Percentiles rank a stretch among this genome's conserved stretches.
Conservation (phyloP, 1,140 invertebrate species). For the Laupala kohalensis region DNA sequence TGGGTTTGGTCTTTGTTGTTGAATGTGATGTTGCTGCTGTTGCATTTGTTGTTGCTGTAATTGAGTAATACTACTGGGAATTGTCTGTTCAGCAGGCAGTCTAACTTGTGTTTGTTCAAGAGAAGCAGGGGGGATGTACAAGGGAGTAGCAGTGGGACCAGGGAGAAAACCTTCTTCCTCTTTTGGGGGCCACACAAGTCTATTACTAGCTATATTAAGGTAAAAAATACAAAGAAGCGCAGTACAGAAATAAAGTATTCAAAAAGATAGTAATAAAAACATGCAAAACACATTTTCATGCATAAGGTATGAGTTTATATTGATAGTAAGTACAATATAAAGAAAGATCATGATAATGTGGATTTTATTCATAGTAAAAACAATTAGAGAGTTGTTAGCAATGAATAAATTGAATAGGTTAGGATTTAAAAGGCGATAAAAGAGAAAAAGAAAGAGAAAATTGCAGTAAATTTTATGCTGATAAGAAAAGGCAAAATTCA, state of each 20-base stretch:
- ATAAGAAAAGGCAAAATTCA: conserved; percentile 4
- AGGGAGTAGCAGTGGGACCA: conserved; percentile 12
- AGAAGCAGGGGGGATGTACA: conserved; percentile 12
- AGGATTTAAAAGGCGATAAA: not conserved
- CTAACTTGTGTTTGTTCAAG: not conserved
- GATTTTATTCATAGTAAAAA: too few relatives aligned
- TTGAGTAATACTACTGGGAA: not conserved
- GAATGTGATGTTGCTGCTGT: not conserved
- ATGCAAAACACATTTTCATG: conserved; percentile 1
- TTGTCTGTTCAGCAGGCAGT: not conserved
- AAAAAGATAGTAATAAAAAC: conserved; percentile 1
- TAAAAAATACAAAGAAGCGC: not conserved
- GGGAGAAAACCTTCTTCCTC: conserved; percentile 15
- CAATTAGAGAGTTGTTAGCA: not conserved
- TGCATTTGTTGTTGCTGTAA: not conserved
- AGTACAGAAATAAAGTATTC: not conserved
- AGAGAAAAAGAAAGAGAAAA: conserved; percentile 3
- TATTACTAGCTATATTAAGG: conserved; percentile 7
- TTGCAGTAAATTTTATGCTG: conserved; percentile 2
- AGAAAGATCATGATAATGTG: too few relatives aligned
- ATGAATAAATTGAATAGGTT: not conserved
- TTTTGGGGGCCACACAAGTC: conserved; percentile 44
- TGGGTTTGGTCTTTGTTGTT: not conserved
- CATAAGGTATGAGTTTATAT: not conserved
- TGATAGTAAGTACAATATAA: not conserved